phyloP scores from a whole-genome alignment of 2,797 vertebrate genomes.

The Pseudotriccus pelzelni region DNA sequence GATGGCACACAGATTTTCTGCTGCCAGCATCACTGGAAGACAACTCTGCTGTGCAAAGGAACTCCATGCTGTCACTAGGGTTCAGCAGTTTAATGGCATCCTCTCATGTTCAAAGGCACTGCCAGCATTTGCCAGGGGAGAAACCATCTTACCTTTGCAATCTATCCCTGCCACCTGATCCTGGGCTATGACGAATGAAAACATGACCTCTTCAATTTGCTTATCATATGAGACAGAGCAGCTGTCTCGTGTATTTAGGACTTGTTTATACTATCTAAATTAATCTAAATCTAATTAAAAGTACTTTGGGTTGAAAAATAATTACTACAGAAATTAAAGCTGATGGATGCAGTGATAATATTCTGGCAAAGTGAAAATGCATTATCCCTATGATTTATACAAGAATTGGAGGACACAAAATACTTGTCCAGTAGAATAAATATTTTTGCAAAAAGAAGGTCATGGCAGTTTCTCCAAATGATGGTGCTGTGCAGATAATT shows the following conservation, averaged over 20 bases:
- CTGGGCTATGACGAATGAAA: neutral
- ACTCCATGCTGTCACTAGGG: fast-evolving
- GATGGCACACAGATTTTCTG: neutral
- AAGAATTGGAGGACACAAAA: neutral
- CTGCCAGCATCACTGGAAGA: neutral
- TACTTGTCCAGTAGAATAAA: neutral
- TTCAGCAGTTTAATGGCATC: neutral
- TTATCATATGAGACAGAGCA: conserved; percentile 34
- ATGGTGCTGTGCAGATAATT: neutral
- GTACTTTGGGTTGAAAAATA: conserved; percentile 17
- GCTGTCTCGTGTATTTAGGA: conserved; percentile 40
- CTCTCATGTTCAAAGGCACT: neutral
- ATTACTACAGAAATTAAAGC: conserved; percentile 12
- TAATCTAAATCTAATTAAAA: conserved; percentile 62
- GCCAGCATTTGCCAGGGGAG: neutral
- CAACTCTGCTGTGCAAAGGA: neutral
- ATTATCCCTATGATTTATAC: neutral
- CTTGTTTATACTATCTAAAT: conserved; percentile 26
- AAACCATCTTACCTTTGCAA: neutral
- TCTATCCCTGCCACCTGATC: neutral
- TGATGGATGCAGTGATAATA: neutral
- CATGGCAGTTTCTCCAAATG: neutral
- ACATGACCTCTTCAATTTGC: conserved; percentile 2
- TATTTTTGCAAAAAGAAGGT: neutral
- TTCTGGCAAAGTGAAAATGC: neutral